Percentiles rank a stretch among this genome's conserved stretches.
These are phyloP conservation scores for Dipus sagitta DNA, from an alignment of 2,797 vertebrate species.

Conservation along the genomic window DNA sequence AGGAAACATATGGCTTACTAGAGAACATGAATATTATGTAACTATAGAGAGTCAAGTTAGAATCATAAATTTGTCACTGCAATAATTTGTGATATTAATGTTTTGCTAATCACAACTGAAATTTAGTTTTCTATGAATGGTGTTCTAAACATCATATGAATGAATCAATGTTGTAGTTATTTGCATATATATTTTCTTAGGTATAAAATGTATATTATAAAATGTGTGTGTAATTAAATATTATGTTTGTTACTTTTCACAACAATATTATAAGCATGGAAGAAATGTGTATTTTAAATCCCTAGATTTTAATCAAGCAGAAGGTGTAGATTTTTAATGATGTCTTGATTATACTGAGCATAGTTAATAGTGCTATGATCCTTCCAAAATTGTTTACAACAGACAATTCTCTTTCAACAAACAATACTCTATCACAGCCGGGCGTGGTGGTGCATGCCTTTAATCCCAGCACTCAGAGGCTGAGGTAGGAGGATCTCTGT, in stretches of 20 bases:
- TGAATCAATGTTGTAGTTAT: background rate
- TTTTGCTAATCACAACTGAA: background rate
- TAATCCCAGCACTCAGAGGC: no score
- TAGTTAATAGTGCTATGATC: background rate
- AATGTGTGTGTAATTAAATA: background rate
- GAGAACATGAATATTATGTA: conserved; percentile 48
- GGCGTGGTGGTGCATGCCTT: no score
- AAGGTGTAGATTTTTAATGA: background rate
- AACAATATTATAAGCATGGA: background rate
- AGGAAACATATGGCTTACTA: background rate
- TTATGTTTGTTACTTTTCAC: background rate
- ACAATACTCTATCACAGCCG: background rate
- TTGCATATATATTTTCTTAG: background rate
- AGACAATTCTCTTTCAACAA: background rate
- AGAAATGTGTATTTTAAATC: background rate
- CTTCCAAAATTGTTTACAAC: background rate
- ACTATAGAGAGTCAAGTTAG: background rate
- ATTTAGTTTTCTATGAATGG: background rate
- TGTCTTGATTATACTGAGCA: background rate
- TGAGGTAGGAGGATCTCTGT: no score
- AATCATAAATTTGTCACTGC: background rate
- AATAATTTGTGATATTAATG: background rate
- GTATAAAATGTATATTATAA: background rate
- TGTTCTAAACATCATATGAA: background rate
- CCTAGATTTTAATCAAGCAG: background rate